Evolutionary conservation across 1,140 invertebrate genomes (phyloP), one percentile per base, ranked within the genome.

Genomic region (Megalopta genalis): DNA sequence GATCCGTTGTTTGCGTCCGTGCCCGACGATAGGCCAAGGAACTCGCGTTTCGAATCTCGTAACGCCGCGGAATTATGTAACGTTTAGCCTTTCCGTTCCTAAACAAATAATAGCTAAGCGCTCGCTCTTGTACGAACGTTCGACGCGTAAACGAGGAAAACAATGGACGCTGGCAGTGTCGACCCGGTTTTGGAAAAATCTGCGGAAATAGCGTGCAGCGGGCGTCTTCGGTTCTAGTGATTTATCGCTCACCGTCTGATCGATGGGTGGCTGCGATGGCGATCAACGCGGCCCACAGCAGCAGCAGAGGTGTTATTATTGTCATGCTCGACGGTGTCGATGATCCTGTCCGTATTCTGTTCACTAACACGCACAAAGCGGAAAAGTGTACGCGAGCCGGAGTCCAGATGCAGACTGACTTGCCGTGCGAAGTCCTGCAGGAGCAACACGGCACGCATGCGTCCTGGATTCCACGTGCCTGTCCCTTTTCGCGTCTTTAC

Each of bases 401-500:
- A 87, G 88, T 90, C 81, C 86, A 88, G 85, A 85, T 89, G 83
- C 88, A 88, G 89, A 91, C 90, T 91, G 90, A 81, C 88, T 84
- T 79, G 77, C 82, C 82, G 83, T 83, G 75, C 73, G 70, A 74
- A 83, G 73, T 88, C 86, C 89, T 88, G 86, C 88, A 89, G 86
- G 90, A 90, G 88, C 88, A 90, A 90, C 88, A 89, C 88, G 80
- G 83, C 81, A 89, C 89, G 89, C 89, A 90, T 90, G 89, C 89
- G 89, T 90, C 79, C 77, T 79, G 23, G 42, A 78, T 60, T 77
- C 89, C 89, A 90, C 89, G 89, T 90, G 89, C 85, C 86, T 85
- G 80, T 87, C 87, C 81, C 82, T 77, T 46, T 82, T 86, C 84
- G 80, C 85, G 77, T 86, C 80, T 81, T 83, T 82, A 80, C 80